phyloP scores from a whole-genome alignment of 2,797 vertebrate species.

The Enteromius treurensis region DNA sequence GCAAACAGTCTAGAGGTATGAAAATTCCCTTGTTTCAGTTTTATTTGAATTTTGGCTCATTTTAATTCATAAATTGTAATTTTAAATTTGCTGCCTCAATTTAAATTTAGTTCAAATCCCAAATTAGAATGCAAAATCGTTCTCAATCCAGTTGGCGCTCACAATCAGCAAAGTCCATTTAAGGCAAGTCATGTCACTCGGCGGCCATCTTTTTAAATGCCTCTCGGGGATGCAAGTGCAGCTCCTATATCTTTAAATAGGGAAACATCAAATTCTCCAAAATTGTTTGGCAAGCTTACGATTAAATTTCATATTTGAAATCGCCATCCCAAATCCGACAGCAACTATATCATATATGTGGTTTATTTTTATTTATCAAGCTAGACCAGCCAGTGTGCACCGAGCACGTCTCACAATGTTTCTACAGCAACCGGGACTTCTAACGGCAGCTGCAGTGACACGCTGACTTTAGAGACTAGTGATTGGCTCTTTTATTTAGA shows the following conservation, averaged over 20 bases:
- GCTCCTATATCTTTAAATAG: neutral
- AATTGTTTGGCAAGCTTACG: neutral
- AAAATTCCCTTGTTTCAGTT: neutral
- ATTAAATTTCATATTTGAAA: neutral
- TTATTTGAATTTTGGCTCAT: neutral
- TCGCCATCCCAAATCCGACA: neutral
- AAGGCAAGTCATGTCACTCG: too few species aligned
- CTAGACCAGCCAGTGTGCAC: neutral
- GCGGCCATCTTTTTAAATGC: too few species aligned
- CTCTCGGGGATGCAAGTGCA: neutral
- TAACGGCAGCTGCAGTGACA: too few species aligned
- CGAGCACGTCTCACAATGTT: too few species aligned
- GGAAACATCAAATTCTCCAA: neutral
- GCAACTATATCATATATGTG: neutral
- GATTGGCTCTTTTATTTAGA: too few species aligned
- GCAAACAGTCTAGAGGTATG: neutral
- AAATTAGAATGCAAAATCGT: neutral
- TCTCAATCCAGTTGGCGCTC: neutral
- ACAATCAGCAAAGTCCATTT: neutral
- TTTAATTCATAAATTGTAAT: neutral
- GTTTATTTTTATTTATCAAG: neutral
- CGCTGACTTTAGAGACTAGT: too few species aligned
- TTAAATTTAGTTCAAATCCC: neutral
- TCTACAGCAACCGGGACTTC: too few species aligned
- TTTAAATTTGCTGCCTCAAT: neutral